Percentiles rank a stretch among this genome's conserved stretches.
Conservation (phyloP, 2,888 invertebrate genomes). For the Nebria salina region DNA sequence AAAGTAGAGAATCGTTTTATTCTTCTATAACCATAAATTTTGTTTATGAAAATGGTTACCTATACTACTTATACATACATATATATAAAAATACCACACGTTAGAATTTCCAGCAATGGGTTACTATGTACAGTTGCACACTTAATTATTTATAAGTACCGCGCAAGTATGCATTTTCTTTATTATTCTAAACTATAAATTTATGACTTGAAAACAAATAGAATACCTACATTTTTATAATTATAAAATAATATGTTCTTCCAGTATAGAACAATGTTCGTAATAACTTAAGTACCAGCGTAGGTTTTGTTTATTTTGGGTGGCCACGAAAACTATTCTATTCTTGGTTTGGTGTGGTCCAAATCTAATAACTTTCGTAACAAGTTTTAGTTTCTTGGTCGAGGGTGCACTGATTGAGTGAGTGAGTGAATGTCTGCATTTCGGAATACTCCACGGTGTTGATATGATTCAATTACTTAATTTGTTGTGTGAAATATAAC, state of each 20-base stretch:
- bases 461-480: background rate
- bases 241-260: no score
- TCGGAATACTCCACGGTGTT: background rate
- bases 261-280: background rate
- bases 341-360: background rate
- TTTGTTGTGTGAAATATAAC: background rate
- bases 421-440: background rate
- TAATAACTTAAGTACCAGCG: background rate
- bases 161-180: background rate
- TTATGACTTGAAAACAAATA: background rate
- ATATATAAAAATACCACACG: background rate
- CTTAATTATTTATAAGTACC: background rate
- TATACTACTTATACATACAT: background rate
- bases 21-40: conserved; percentile 40
- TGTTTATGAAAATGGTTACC: conserved; percentile 28
- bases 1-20: conserved; percentile 35
- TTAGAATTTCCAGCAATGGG: background rate
- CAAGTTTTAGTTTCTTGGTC: background rate
- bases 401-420: background rate
- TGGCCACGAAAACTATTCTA: background rate
- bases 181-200: background rate
- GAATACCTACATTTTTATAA: no score
- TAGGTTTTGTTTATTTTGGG: background rate
- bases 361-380: background rate
- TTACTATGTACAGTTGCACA: background rate